Percentiles rank a stretch among this genome's conserved stretches.
Conservation (phyloP, 2,888 invertebrate genomes). For the Pristionchus japonicus region DNA sequence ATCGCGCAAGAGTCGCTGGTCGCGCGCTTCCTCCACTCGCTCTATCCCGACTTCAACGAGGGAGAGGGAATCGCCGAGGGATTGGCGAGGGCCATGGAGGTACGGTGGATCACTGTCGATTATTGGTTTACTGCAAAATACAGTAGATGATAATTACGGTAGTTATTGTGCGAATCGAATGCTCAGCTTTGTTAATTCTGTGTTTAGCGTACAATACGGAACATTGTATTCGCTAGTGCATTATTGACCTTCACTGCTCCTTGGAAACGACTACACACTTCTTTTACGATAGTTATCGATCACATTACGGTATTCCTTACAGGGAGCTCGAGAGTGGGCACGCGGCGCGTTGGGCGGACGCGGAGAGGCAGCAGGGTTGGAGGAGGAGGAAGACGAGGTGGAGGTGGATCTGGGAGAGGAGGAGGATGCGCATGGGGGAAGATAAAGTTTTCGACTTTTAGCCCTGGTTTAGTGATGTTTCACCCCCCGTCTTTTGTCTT, state of each 20-base stretch:
- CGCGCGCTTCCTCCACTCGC: conserved; percentile 46
- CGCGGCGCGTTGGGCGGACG: neutral
- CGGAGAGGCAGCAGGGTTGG: neutral
- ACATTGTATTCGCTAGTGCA: no score
- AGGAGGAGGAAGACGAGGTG: neutral
- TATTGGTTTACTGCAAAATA: no score
- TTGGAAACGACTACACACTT: neutral
- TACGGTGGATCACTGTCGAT: neutral
- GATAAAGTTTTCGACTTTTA: neutral
- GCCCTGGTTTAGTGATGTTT: no score
- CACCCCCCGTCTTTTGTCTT: no score
- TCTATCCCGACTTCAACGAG: conserved; percentile 48
- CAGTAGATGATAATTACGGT: neutral
- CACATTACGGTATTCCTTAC: neutral
- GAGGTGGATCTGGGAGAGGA: neutral
- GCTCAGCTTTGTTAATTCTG: no score
- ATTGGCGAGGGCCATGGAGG: conserved; percentile 12
- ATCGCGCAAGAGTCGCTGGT: conserved; percentile 6
- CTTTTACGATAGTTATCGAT: no score
- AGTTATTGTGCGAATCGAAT: neutral
- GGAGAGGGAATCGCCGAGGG: neutral
- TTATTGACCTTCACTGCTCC: neutral
- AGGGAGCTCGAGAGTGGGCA: neutral
- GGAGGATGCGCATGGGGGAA: neutral
- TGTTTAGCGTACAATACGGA: no score